These are phyloP conservation scores for Paramuricea clavata DNA, from an alignment of 92 coral and sea anemone species.

Conservation along the genomic window DNA sequence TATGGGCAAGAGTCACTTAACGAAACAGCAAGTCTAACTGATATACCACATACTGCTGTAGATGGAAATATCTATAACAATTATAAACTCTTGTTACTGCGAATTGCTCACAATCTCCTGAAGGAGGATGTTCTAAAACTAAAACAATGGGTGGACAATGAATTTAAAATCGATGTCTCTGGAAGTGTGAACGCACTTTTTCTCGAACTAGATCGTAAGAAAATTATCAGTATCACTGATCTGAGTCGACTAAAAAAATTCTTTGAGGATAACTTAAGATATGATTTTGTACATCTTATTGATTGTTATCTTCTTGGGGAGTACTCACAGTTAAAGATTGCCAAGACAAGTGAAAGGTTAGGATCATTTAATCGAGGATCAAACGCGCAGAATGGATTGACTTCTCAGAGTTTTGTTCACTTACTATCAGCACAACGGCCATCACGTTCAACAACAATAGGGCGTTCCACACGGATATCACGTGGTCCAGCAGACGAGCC, in stretches of 20 bases:
- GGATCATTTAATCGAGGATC: neutral
- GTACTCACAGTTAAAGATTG: neutral
- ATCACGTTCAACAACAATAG: neutral
- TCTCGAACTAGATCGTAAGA: slow-evolving; percentile 20
- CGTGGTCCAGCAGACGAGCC: neutral
- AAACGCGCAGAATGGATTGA: neutral
- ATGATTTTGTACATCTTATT: slow-evolving; percentile 11
- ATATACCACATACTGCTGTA: neutral
- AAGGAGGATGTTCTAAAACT: neutral
- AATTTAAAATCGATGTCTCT: neutral
- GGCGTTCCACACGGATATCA: neutral
- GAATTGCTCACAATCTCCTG: neutral
- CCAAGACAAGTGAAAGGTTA: neutral
- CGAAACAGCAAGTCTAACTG: neutral
- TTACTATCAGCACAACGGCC: neutral
- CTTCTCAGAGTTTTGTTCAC: neutral
- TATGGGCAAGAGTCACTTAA: neutral
- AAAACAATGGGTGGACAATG: neutral
- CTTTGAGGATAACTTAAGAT: neutral
- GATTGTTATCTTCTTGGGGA: slow-evolving; percentile 24
- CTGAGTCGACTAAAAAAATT: neutral
- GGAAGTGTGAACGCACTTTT: neutral
- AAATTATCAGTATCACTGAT: neutral
- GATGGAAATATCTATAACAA: slow-evolving; percentile 5
- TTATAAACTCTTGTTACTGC: neutral